Evolutionary conservation across 2,797 vertebrate species (phyloP).

Genomic region (Protosalanx chinensis): DNA sequence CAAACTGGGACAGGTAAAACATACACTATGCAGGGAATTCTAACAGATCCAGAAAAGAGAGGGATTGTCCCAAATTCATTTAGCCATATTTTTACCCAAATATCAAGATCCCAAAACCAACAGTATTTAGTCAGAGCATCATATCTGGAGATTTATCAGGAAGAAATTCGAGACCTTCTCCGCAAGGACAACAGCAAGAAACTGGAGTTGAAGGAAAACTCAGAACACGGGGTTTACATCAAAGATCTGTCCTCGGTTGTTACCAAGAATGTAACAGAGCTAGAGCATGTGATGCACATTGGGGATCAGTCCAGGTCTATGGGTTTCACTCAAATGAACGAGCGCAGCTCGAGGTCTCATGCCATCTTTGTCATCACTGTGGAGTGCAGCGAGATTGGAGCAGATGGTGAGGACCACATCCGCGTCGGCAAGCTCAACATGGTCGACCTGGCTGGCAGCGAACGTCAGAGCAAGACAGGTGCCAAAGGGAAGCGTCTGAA

Average conservation of each 20-base stretch:
- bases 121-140: slow-evolving; percentile 95
- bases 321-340: slow-evolving; percentile 94
- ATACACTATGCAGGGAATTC: slow-evolving; percentile 91
- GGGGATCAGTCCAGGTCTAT: slow-evolving; percentile 90
- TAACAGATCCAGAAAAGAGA: slow-evolving; percentile 81
- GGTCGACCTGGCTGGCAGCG: slow-evolving; percentile 94
- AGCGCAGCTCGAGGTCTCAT: slow-evolving; percentile 92
- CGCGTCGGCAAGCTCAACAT: slow-evolving; percentile 96
- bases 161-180: slow-evolving; percentile 92
- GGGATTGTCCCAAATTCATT: slow-evolving; percentile 93
- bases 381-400: slow-evolving; percentile 88
- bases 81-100: slow-evolving; percentile 93
- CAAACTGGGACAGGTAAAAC: slow-evolving; percentile 97
- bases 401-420: slow-evolving; percentile 91
- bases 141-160: slow-evolving; percentile 97
- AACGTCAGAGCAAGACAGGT: slow-evolving; percentile 88
- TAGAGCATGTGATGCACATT: slow-evolving; percentile 93
- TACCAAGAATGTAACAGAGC: slow-evolving; percentile 91
- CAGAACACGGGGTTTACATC: slow-evolving; percentile 88
- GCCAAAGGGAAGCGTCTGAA: slow-evolving; percentile 85
- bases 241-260: slow-evolving; percentile 92
- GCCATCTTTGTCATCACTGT: slow-evolving; percentile 91
- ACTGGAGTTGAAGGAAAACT: slow-evolving; percentile 91
- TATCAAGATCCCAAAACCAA: slow-evolving; percentile 92
- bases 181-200: slow-evolving; percentile 90